phyloP scores from a whole-genome alignment of 35 echinoderm and acorn worm species.

The Eucidaris tribuloides region DNA sequence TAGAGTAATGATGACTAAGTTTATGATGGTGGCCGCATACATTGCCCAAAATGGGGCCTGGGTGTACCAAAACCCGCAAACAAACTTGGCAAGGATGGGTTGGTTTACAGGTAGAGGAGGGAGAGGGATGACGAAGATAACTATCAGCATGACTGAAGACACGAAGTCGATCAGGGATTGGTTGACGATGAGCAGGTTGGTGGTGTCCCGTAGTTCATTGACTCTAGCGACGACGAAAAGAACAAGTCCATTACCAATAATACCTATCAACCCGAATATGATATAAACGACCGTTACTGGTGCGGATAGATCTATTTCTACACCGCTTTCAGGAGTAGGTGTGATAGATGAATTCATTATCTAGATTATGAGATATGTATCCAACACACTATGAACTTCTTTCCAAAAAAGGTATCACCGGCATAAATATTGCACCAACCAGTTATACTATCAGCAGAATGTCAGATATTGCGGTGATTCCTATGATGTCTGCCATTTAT shows the following conservation, averaged over 20 bases:
- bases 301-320: not conserved
- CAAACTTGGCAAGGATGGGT: not conserved
- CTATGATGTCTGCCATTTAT: no score
- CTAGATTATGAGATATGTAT: no score
- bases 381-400: no score
- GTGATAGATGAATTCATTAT: no score
- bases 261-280: slow-evolving; percentile 20
- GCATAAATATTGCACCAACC: no score
- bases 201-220: not conserved
- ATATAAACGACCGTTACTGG: not conserved
- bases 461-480: no score
- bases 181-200: slow-evolving; percentile 70
- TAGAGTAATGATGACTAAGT: slow-evolving; percentile 21
- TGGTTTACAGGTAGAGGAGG: not conserved
- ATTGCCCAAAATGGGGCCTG: slow-evolving; percentile 26
- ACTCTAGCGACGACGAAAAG: slow-evolving; percentile 11
- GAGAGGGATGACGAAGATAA: slow-evolving; percentile 13
- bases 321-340: not conserved
- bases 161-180: slow-evolving; percentile 68
- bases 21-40: not conserved
- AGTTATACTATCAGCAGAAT: no score
- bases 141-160: slow-evolving; percentile 45
- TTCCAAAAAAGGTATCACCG: no score
- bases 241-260: slow-evolving; percentile 31
- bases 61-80: slow-evolving; percentile 11